A percentile compares a stretch with the other conserved stretches of the same genome.
phyloP scores from a whole-genome alignment of 2,888 invertebrate species.

The Amiota communis region DNA sequence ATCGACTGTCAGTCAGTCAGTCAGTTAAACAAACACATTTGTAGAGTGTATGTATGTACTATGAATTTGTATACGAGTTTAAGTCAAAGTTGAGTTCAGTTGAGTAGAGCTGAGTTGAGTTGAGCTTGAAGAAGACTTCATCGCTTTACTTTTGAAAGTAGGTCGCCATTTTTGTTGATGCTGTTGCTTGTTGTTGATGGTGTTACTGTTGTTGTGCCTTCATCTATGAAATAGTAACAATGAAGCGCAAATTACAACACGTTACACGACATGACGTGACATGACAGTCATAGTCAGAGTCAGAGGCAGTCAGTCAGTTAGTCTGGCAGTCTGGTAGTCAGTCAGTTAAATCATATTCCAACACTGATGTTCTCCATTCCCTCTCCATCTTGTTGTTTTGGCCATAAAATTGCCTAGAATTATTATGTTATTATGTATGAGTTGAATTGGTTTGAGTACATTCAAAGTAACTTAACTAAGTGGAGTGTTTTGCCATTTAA shows the following conservation, averaged over 20 bases:
- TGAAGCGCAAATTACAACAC: conserved; percentile 22
- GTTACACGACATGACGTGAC: conserved; percentile 28
- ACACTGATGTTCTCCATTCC: too few species aligned
- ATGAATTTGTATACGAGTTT: background rate
- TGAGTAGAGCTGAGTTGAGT: background rate
- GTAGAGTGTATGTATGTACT: too few species aligned
- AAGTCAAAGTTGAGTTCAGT: background rate
- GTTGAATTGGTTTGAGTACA: conserved; percentile 6
- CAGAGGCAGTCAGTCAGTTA: background rate
- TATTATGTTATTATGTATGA: conserved; percentile 1
- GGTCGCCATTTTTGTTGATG: conserved; percentile 3
- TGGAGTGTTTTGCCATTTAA: conserved; percentile 30
- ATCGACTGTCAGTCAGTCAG: conserved; percentile 28
- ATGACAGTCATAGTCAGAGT: conserved; percentile 18
- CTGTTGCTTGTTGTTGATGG: too few species aligned
- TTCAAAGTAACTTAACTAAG: conserved; percentile 19
- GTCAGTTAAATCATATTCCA: background rate
- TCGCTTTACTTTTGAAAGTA: background rate
- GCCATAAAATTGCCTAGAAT: background rate
- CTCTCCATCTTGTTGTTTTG: background rate
- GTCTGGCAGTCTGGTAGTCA: background rate
- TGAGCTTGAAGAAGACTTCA: background rate
- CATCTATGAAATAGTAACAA: background rate
- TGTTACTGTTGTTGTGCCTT: conserved; percentile 14
- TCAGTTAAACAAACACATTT: conserved; percentile 8